Percentiles rank a stretch among this genome's conserved stretches.
These are phyloP conservation scores for Chironex yamaguchii DNA, from an alignment of 30 jellyfish, hydroid and myxozoan genomes.

Conservation along the genomic window DNA sequence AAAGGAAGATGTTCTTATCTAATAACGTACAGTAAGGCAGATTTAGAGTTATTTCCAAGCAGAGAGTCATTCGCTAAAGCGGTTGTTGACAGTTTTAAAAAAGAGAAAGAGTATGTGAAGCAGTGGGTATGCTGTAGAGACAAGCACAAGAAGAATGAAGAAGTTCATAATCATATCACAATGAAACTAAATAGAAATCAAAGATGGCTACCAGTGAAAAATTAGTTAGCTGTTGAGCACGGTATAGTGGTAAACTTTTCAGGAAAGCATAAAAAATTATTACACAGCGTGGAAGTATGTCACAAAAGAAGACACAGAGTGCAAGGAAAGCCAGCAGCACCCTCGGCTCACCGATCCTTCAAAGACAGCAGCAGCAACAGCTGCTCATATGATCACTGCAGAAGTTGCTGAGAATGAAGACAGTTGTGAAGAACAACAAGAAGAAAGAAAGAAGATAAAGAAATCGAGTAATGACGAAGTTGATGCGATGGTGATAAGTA, in stretches of 20 bases:
- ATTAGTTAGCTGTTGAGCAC: no score
- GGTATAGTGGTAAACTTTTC: no score
- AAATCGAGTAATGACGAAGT: not conserved
- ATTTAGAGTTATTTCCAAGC: no score
- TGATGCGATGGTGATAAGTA: not conserved
- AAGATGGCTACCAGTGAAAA: no score
- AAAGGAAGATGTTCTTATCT: no score
- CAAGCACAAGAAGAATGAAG: slow-evolving; percentile 16
- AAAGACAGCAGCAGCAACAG: not conserved
- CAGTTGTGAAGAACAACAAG: not conserved
- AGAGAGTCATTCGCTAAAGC: not conserved
- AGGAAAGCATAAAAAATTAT: no score
- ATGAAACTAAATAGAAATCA: no score
- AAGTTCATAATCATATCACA: no score
- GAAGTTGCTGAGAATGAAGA: not conserved
- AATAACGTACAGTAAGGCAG: no score
- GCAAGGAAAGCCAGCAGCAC: not conserved
- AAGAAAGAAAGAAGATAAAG: not conserved
- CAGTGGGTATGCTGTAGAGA: slow-evolving; percentile 60
- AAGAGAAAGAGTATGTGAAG: not conserved
- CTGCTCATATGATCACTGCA: not conserved
- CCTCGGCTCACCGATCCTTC: not conserved
- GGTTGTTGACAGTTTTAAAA: not conserved
- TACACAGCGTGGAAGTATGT: slow-evolving; percentile 10
- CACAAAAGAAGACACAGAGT: not conserved